Conservation (phyloP, 2,797 vertebrate species). For the Neomorphus geoffroyi region DNA sequence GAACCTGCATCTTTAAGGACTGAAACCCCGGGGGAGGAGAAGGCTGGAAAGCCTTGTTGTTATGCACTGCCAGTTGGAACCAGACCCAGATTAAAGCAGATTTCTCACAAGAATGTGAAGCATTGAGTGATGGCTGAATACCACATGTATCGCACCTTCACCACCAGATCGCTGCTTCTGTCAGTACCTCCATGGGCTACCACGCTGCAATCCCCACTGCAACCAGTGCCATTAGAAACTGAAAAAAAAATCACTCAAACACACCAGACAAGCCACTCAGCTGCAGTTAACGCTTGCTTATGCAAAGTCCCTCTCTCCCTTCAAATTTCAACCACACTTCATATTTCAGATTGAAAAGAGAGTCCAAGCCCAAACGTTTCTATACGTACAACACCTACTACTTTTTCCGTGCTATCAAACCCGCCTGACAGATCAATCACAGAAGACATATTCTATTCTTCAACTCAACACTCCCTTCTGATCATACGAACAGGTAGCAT, state of each 20-base stretch:
- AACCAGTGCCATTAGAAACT: not conserved
- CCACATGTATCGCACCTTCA: conserved; percentile 70
- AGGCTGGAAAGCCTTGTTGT: conserved; percentile 72
- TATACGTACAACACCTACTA: conserved; percentile 59
- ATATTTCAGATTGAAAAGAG: conserved; percentile 51
- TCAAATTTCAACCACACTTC: conserved; percentile 59
- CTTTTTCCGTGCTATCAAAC: conserved; percentile 59
- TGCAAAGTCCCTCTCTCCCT: conserved; percentile 46
- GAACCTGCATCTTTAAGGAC: conserved; percentile 71
- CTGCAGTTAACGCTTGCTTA: conserved; percentile 21
- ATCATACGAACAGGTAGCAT: conserved; percentile 33
- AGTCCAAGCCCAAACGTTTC: conserved; percentile 54
- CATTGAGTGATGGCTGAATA: conserved; percentile 71
- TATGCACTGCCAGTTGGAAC: conserved; percentile 73
- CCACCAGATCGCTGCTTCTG: conserved; percentile 67
- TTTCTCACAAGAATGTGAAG: conserved; percentile 72
- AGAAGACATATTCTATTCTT: conserved; percentile 62
- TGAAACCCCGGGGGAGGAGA: conserved; percentile 70
- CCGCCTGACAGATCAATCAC: conserved; percentile 60
- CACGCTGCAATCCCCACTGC: conserved; percentile 36
- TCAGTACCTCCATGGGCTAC: conserved; percentile 66
- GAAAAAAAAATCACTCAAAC: not conserved
- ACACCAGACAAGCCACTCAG: not conserved
- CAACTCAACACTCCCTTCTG: conserved; percentile 4
- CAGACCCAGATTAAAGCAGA: conserved; percentile 72